A percentile compares a stretch with the other conserved stretches of the same genome.
Evolutionary conservation across 1,140 invertebrate species (phyloP).

Genomic region (Lepidurus apus): DNA sequence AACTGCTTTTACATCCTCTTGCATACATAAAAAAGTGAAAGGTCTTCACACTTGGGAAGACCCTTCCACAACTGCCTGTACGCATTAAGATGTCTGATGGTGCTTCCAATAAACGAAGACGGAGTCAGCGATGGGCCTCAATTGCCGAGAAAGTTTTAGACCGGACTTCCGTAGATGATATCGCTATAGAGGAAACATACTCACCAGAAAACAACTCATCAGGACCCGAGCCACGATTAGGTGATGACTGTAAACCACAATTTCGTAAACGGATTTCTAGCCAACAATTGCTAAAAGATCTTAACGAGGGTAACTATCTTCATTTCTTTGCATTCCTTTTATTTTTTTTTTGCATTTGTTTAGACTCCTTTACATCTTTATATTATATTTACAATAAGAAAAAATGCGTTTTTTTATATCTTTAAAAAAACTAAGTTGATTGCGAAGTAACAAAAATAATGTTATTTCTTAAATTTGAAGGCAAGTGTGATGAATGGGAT

Average conservation of each 20-base stretch:
- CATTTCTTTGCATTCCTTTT: background rate
- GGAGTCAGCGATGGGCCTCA: constrained; percentile 5
- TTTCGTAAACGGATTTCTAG: constrained; percentile 3
- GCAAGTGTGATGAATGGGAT: constrained; percentile 41
- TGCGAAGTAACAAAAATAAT: too few species aligned
- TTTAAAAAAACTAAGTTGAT: too few species aligned
- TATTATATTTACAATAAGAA: too few species aligned
- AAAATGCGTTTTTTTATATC: too few species aligned
- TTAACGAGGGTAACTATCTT: constrained; percentile 28
- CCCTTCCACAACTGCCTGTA: background rate
- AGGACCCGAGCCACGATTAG: background rate
- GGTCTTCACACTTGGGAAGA: background rate
- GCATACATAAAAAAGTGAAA: too few species aligned
- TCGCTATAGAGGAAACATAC: background rate
- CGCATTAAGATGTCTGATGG: background rate
- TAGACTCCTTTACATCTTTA: too few species aligned
- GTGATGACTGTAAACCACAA: background rate
- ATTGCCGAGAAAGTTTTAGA: constrained; percentile 16
- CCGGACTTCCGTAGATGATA: background rate
- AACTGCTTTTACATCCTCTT: too few species aligned
- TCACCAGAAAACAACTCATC: background rate
- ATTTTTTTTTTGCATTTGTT: background rate
- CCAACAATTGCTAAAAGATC: constrained; percentile 31
- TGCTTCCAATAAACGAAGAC: too few species aligned
- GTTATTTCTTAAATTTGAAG: constrained; percentile 28